Evolutionary conservation across 2,797 vertebrate genomes (phyloP), one percentile per base, ranked within the genome.

Genomic region (Gallinago stenura): DNA sequence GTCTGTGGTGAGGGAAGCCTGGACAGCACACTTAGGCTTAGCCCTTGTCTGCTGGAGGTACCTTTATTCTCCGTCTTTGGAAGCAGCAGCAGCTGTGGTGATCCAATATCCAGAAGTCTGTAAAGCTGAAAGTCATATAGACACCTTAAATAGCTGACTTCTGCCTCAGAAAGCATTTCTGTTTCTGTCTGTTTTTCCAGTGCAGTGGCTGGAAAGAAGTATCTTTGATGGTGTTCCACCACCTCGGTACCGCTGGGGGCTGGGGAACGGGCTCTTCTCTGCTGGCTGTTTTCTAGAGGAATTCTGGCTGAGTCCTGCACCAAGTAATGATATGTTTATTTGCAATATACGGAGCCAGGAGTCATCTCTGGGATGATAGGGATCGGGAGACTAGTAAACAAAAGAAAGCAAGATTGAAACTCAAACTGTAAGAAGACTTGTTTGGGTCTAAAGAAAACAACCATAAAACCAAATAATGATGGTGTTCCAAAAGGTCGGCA

Each of bases 351-450:
- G 78, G 86, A 95, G 86, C 78, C 92, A 90, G 83, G 79, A 90
- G 86, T 82, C 1, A 2, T 89, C 88, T 92, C 90, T 85, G 57
- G 51, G 33, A 64, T 77, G 93, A 94, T 83, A 92, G 71, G 61
- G 78, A 90, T 89, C 73, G 93, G 80, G 86, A 90, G 48, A 75
- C 68, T 75, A 62, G 61, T 95, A 95, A 95, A 92, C 81, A 93
- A 64, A 84, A 87, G 83, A 57, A 90, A 43, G 54, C 86, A 85
- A 83, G 69, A 53, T 64, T 92, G 75, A 48, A 96, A 78, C 61
- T 87, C 64, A 48, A 30, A 65, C 48, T 75, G n/a, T 77, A 50
- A 83, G 83, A 79, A 82, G 37, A 46, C 24, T 73, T 80, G 41
- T 93, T 93, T 87, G 57, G 41, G 57, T 78, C 90, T 95, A 50